Conservation (phyloP, 1,140 invertebrate species). For the Aphaenogaster rudis region DNA sequence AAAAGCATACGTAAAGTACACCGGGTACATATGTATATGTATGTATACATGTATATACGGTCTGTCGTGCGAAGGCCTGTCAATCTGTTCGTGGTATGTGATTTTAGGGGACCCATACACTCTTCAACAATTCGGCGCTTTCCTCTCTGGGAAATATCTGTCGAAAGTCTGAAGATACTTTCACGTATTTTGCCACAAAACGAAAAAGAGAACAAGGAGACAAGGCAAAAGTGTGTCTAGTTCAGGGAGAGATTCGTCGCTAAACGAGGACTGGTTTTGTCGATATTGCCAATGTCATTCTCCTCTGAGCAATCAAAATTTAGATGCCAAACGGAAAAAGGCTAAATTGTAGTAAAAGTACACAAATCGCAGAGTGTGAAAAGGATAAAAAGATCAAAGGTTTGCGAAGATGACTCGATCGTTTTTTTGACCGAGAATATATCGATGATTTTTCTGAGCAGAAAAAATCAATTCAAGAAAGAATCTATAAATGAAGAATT, state of each 20-base stretch:
- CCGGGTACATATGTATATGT: not conserved
- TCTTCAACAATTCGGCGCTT: not conserved
- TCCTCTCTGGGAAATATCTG: not conserved
- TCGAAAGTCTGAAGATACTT: not conserved
- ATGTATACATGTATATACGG: conserved; percentile 14
- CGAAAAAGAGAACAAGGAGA: not conserved
- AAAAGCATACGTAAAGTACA: conserved; percentile 82
- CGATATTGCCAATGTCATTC: not conserved
- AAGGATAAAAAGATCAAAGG: not conserved
- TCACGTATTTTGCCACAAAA: conserved; percentile 43
- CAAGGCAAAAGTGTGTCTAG: not conserved
- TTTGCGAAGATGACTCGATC: not conserved
- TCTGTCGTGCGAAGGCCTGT: conserved; percentile 30
- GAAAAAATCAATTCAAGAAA: not conserved
- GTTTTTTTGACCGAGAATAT: not conserved
- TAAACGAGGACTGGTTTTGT: not conserved
- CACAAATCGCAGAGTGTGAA: not conserved
- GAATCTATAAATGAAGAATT: not conserved
- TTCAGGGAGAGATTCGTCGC: not conserved
- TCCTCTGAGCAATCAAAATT: conserved; percentile 11
- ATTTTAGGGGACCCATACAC: conserved; percentile 17
- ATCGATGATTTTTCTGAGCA: not conserved
- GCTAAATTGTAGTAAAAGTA: not conserved
- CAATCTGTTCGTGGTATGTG: conserved; percentile 10
- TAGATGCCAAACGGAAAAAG: not conserved